Evolutionary conservation across 2,888 invertebrate species (phyloP), one percentile per base, ranked within the genome.

Genomic region (Clepsis dumicolana): DNA sequence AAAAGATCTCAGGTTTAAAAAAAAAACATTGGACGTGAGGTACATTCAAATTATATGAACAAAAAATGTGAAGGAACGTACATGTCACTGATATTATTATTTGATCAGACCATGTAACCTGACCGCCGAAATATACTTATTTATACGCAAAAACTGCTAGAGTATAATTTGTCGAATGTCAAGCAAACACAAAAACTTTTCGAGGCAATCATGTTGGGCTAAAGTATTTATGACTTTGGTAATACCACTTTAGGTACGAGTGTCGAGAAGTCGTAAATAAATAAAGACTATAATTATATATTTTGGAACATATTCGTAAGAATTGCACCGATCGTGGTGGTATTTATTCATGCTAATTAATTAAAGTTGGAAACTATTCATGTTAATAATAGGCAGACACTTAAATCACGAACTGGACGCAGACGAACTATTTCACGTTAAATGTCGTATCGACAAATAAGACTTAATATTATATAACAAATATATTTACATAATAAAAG

Each of bases 81-180:
- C 38, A 59, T 27, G 12, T 38, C 21, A 57, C 25, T 59, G n/a
- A 59, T 59, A 41, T 35, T 25, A 52, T 25, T 16, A 60, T 48
- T 29, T 44, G 32, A 35, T 14, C 24, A 16, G 25, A 63, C 52
- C 12, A 60, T 18, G 44, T 53, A 63, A 61, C 24, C 52, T 25
- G 25, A 53, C 38, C 27, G 38, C 24, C 63, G 16, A 38, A 53
- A 41, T 18, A 5, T 18, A 25, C 16, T 12, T 25, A n/a, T 8
- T 18, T 5, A 8, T 18, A 21, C 48, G 29, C 44, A 63, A 38
- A 53, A 63, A 52, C n/a, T 21, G 10, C 24, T 25, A 7, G 32
- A n/a, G 35, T 52, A 29, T 35, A 64, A 50, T 57, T 48, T 64
- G 48, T 64, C 48, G 48, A 25, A 32, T 64, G 56, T 57, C 64